These are phyloP conservation scores for Dicycla oo DNA, from an alignment of 2,888 invertebrate genomes.

Conservation along the genomic window DNA sequence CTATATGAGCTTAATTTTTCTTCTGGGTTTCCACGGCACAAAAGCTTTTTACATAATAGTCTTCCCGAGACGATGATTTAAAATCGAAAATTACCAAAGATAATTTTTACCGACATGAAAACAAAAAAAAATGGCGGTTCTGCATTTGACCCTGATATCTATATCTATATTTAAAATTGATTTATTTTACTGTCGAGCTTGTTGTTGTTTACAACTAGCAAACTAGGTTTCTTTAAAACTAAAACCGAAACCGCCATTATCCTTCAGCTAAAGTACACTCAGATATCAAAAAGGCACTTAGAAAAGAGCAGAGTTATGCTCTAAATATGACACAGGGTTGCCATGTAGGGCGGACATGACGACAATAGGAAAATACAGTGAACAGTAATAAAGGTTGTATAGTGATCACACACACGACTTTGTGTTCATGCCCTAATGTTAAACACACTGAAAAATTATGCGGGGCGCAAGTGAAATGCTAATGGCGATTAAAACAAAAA, in stretches of 20 bases:
- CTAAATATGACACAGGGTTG: slow-evolving; percentile 59
- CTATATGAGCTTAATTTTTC: background rate
- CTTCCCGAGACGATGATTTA: background rate
- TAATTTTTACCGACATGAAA: background rate
- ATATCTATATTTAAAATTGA: background rate
- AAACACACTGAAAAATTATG: slow-evolving; percentile 69
- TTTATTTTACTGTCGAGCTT: background rate
- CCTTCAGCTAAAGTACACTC: slow-evolving; percentile 39
- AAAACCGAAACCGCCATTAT: background rate
- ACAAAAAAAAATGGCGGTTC: background rate
- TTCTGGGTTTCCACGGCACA: background rate
- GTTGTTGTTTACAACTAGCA: background rate
- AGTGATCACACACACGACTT: slow-evolving; percentile 75
- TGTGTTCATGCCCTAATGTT: slow-evolving; percentile 72
- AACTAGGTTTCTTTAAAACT: background rate
- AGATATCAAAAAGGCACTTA: slow-evolving; percentile 56
- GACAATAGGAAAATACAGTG: slow-evolving; percentile 77
- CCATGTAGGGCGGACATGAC: slow-evolving; percentile 66
- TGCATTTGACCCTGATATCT: background rate
- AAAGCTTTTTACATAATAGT: background rate
- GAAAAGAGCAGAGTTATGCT: slow-evolving; percentile 48
- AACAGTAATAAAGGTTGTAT: slow-evolving; percentile 79
- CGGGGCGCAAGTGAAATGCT: slow-evolving; percentile 60
- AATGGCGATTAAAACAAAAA: too few relatives aligned
- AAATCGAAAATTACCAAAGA: background rate